Evolutionary conservation across 2,888 invertebrate species (phyloP), one percentile per base, ranked within the genome.

Genomic region (Micropterix aruncella): DNA sequence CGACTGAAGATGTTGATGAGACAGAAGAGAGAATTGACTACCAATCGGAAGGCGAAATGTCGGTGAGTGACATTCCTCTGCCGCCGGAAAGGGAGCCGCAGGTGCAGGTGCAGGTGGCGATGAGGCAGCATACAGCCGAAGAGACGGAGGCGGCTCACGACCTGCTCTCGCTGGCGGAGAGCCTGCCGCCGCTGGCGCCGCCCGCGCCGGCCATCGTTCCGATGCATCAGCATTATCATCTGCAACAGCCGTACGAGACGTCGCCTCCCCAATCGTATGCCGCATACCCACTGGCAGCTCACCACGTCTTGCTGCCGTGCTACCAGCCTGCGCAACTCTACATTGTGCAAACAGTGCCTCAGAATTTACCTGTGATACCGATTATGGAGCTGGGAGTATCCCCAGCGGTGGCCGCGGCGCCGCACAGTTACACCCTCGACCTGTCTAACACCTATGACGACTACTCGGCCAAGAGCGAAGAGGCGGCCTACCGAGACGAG

Each of bases 71-170:
- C n/a, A n/a, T n/a, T n/a, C n/a, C n/a, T n/a, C n/a, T n/a, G n/a
- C n/a, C n/a, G n/a, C n/a, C n/a, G n/a, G n/a, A n/a, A n/a, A n/a
- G n/a, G n/a, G n/a, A n/a, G n/a, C n/a, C n/a, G n/a, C n/a, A n/a
- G n/a, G n/a, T n/a, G 62, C 62, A 62, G 63, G 63, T 62, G 62
- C 61, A 61, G 57, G 47, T 44, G 3, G 55, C 57, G 43, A 37
- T 61, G 47, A 67, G 66, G n/a, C 71, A 73, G 56, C 74, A 80
- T 43, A 79, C 80, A 53, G 79, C 83, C 18, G 90, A 87, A 56
- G 91, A 91, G 63, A 90, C 88, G 7, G 89, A 90, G 66, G 90
- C 89, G 19, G 91, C 91, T 1, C 89, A 88, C 60, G 90, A 85
- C 60, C 69, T 83, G 48, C 66, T 85, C 18, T 85, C 83, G 40